Percentiles rank a stretch among this genome's conserved stretches.
phyloP scores from a whole-genome alignment of 2,113 vertebrate species.

The Natator depressus region DNA sequence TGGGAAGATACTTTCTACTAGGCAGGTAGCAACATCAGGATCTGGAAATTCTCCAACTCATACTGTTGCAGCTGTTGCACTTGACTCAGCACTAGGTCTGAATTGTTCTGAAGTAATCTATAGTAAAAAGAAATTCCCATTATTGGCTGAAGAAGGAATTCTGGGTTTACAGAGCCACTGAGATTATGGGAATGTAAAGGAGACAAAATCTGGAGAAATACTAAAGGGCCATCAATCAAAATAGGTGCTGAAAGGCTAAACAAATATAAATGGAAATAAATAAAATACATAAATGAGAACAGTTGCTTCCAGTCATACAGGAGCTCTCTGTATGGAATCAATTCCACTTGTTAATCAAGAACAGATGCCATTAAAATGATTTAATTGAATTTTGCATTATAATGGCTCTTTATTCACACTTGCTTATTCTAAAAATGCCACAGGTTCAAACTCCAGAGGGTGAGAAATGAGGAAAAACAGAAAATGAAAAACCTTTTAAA shows the following conservation, averaged over 20 bases:
- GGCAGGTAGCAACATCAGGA: background rate
- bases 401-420: fast-evolving
- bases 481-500: background rate
- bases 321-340: background rate
- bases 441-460: background rate
- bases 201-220: background rate
- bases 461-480: background rate
- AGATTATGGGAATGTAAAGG: background rate
- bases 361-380: background rate
- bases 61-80: background rate
- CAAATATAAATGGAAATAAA: background rate
- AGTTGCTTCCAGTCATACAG: background rate
- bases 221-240: background rate
- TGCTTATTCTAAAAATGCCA: background rate
- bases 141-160: background rate
- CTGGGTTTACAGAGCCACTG: background rate
- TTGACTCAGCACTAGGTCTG: background rate
- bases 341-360: background rate
- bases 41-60: background rate
- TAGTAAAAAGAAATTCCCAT: background rate
- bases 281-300: background rate
- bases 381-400: background rate
- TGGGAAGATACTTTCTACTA: background rate
- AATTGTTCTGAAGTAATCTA: background rate
- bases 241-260: background rate